phyloP scores from a whole-genome alignment of 2,113 vertebrate genomes.

The Steatornis caripensis region DNA sequence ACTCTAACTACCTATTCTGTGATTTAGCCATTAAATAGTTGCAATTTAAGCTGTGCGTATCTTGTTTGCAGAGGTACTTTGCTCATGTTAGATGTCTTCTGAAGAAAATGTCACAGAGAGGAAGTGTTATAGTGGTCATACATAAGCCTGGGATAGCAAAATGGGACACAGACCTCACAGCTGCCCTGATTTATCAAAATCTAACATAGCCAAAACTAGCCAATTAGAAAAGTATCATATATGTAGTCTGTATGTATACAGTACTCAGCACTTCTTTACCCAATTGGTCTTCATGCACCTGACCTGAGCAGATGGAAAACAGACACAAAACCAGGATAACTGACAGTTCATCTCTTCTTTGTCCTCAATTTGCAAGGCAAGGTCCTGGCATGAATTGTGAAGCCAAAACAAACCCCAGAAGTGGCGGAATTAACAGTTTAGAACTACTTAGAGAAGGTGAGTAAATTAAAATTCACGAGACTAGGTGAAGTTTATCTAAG shows the following conservation, averaged over 20 bases:
- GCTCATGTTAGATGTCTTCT: not conserved
- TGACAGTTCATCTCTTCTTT: not conserved
- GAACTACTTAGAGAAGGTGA: not conserved
- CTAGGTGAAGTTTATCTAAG: not conserved
- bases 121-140: not conserved
- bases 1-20: not conserved
- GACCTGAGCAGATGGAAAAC: not conserved
- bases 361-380: not conserved
- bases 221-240: not conserved
- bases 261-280: not conserved
- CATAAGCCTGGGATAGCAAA: not conserved
- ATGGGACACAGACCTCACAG: not conserved
- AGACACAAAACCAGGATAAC: not conserved
- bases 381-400: not conserved
- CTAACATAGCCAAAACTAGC: not conserved
- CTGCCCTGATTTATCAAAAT: not conserved
- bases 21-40: not conserved
- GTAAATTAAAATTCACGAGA: not conserved
- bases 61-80: not conserved
- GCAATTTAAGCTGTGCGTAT: not conserved
- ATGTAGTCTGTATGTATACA: accelerated
- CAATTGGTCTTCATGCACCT: not conserved
- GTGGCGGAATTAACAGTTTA: not conserved
- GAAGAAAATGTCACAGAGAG: not conserved
- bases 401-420: not conserved